Evolutionary conservation across 2,888 invertebrate species (phyloP), one percentile per base, ranked within the genome.

Genomic region (Arrhopalites spinosus): DNA sequence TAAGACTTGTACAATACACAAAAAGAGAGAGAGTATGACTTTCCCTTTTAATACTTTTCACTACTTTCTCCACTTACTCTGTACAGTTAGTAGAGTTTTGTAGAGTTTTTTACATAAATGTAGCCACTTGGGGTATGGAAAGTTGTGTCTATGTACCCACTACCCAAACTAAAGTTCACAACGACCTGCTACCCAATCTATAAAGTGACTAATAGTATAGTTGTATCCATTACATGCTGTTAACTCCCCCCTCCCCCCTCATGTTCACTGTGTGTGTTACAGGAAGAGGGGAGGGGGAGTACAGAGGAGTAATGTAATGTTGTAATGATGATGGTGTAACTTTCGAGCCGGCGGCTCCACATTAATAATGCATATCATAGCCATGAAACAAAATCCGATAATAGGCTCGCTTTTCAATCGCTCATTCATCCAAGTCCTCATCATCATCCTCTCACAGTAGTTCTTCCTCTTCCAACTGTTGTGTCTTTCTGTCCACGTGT

Each of bases 321-420:
- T 36, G 36, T 36, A 36, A 36, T 36, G 36, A 71, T 71, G 59
- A 71, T 61, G 43, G 59, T 59, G 59, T 59, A 56, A 36, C 59
- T 71, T 71, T 59, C 71, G 59, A 59, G 71, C 71, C 59, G 20
- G 59, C 71, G 71, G 71, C 71, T 43, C 43, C 13, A 43, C 59
- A 71, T 71, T 71, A 71, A 71, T 71, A 71, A 71, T 71, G 59
- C 36, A 30, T n/a, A 71, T 71, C 20, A 59, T 50, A 56, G 27
- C 61, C 61, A 63, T 72, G 64, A 72, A 72, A 72, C 72, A 72
- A 72, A 72, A 72, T 72, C 72, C 72, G 72, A 72, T 72, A 72
- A 72, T 72, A 72, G 63, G 30, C 72, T 47, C 5, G 63, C 70
- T 72, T 72, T 72, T 47, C 72, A 64, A 72, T 72, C 72, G 47